Evolutionary conservation across 2,113 vertebrate genomes (phyloP).

Genomic region (Jacana jacana): DNA sequence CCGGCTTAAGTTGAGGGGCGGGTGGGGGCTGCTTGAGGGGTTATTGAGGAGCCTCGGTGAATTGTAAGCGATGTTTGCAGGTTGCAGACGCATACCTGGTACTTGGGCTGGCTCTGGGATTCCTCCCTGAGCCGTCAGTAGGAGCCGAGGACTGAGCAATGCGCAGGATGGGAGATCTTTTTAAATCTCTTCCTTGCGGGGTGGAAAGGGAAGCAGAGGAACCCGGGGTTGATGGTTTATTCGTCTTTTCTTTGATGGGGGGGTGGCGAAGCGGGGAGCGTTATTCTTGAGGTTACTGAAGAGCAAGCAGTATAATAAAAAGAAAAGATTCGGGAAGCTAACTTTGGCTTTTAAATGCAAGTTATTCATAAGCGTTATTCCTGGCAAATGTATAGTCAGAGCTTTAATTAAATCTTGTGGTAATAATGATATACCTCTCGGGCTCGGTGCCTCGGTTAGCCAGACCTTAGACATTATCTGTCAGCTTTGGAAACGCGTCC

Average conservation of each 20-base stretch:
- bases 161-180: neutral
- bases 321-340: neutral
- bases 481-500: neutral
- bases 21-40: neutral
- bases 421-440: neutral
- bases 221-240: neutral
- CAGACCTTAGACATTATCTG: neutral
- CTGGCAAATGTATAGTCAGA: neutral
- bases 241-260: neutral
- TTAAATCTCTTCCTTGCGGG: neutral
- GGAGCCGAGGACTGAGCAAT: neutral
- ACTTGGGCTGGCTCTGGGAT: neutral
- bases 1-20: neutral
- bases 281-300: neutral
- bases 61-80: neutral
- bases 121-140: neutral
- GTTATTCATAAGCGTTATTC: neutral
- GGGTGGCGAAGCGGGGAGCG: neutral
- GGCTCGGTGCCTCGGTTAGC: neutral
- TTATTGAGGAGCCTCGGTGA: neutral
- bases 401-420: constrained; percentile 29
- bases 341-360: constrained; percentile 22
- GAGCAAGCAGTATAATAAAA: neutral
- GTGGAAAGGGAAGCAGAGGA: neutral
- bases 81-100: neutral